Percentiles rank a stretch among this genome's conserved stretches.
Conservation (phyloP, 2,888 invertebrate species). For the Lasiommata megera region DNA sequence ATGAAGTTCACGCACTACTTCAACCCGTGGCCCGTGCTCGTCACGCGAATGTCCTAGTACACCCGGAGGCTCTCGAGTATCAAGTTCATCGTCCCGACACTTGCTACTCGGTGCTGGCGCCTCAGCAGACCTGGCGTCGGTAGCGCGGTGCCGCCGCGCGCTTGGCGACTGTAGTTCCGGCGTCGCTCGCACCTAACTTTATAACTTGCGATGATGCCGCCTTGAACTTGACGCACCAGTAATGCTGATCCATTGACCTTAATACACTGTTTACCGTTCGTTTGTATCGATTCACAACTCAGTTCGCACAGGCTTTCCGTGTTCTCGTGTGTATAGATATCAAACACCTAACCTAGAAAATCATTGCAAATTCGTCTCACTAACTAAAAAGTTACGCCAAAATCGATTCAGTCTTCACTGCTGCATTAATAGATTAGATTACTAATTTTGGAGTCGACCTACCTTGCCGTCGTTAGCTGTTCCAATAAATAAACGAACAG, state of each 20-base stretch:
- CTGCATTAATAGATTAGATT: too few species aligned
- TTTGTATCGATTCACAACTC: neutral
- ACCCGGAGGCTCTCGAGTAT: constrained; percentile 4
- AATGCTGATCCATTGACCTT: constrained; percentile 3
- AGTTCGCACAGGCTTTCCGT: too few species aligned
- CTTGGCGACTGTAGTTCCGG: constrained; percentile 25
- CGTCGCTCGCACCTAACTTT: constrained; percentile 22
- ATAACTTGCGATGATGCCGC: constrained; percentile 11
- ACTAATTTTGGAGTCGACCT: too few species aligned
- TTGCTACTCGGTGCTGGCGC: neutral
- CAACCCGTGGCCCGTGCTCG: neutral
- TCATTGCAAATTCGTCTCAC: too few species aligned
- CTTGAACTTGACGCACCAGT: constrained; percentile 17
- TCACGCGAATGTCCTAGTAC: too few species aligned
- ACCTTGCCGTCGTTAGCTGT: too few species aligned
- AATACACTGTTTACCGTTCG: constrained; percentile 7
- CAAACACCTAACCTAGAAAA: too few species aligned
- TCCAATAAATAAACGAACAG: too few species aligned
- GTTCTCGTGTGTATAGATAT: too few species aligned
- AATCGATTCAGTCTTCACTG: too few species aligned
- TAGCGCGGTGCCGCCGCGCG: constrained; percentile 16
- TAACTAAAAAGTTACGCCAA: too few species aligned
- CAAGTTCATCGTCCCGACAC: neutral
- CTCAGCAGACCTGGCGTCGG: neutral
- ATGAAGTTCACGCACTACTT: neutral